These are phyloP conservation scores for Betta splendens DNA, from an alignment of 2,797 vertebrate species.

Conservation along the genomic window DNA sequence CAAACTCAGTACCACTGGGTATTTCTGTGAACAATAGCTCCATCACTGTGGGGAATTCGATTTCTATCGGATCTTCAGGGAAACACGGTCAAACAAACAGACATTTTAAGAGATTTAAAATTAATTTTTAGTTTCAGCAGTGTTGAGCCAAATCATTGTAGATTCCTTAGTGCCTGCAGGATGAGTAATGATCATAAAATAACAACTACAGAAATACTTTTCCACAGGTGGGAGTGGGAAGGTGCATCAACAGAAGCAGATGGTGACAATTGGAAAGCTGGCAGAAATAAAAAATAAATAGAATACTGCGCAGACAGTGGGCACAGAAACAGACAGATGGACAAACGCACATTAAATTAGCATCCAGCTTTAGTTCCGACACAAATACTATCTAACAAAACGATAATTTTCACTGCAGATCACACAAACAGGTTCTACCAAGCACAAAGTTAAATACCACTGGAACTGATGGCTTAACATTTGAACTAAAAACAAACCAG, in stretches of 20 bases:
- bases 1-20: not conserved
- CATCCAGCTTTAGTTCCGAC: slow-evolving; percentile 10
- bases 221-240: slow-evolving; percentile 2
- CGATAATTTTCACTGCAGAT: slow-evolving; percentile 18
- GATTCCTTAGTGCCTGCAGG: not conserved
- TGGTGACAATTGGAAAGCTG: slow-evolving; percentile 2
- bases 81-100: slow-evolving; percentile 1
- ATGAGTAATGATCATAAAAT: not conserved
- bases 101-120: not conserved
- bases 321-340: slow-evolving; percentile 9
- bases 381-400: slow-evolving; percentile 12
- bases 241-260: slow-evolving; percentile 17
- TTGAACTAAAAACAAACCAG: slow-evolving; percentile 51
- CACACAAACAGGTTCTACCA: slow-evolving; percentile 63
- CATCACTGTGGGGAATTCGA: not conserved
- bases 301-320: slow-evolving; percentile 6
- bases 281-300: not conserved
- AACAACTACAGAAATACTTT: not conserved
- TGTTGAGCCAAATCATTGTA: not conserved
- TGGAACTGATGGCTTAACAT: slow-evolving; percentile 50
- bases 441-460: slow-evolving; percentile 47
- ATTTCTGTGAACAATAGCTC: not conserved
- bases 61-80: slow-evolving; percentile 7
- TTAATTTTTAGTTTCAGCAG: slow-evolving; percentile 12
- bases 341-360: slow-evolving; percentile 22